Conservation (phyloP, 64 coral and sea anemone species). For the Porites lutea region DNA sequence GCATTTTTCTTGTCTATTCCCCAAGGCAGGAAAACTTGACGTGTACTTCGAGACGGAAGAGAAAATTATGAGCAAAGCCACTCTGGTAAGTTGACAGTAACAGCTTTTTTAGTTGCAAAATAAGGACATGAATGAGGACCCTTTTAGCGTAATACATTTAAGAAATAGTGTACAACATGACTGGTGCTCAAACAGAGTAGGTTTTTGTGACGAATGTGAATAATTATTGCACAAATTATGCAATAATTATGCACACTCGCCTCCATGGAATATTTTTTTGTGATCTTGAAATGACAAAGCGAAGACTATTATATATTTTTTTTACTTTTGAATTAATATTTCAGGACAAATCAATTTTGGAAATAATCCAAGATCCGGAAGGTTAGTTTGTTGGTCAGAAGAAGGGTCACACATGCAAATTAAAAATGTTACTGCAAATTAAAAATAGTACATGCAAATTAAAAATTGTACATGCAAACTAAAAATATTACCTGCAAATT, state of each 20-base stretch:
- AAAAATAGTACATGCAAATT: no score
- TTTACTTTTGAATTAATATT: neutral
- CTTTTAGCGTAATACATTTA: neutral
- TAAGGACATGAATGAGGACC: neutral
- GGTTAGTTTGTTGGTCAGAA: conserved; percentile 52
- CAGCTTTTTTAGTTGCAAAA: neutral
- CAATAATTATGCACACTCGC: no score
- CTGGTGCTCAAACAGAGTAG: no score
- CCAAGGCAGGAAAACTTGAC: conserved; percentile 88
- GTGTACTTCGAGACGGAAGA: conserved; percentile 99
- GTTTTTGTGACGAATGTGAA: no score
- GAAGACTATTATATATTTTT: neutral
- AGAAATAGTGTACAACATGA: no score
- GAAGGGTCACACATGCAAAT: neutral
- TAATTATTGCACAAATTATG: no score
- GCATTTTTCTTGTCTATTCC: conserved; percentile 5
- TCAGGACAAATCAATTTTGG: conserved; percentile 99
- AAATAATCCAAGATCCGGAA: conserved; percentile 99
- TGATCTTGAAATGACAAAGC: neutral
- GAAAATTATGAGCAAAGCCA: conserved; percentile 99
- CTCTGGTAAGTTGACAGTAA: conserved; percentile 65
- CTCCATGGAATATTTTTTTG: no score
- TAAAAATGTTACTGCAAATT: no score
- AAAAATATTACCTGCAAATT: no score
- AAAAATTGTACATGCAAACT: no score